Percentiles rank a stretch among this genome's conserved stretches.
phyloP scores from a whole-genome alignment of 35 echinoderm and acorn worm species.

The Anneissia japonica region DNA sequence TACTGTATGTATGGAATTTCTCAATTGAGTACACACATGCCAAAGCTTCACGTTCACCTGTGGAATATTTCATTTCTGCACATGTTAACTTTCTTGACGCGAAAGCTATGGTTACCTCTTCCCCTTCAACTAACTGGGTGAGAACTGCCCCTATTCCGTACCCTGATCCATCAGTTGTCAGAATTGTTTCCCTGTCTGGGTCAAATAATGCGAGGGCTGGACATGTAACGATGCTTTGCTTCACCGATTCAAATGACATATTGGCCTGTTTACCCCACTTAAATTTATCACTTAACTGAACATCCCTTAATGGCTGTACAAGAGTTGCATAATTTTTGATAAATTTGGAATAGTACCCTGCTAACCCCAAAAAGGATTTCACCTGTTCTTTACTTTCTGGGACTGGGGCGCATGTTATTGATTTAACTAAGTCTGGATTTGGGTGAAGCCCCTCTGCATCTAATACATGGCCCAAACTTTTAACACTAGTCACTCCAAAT shows the following conservation, averaged over 20 bases:
- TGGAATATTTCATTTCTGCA: slow-evolving; percentile 51
- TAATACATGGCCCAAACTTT: slow-evolving; percentile 11
- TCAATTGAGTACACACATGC: slow-evolving; percentile 58
- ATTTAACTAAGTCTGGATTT: no score
- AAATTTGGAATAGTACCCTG: no score
- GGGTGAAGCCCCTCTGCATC: slow-evolving; percentile 15
- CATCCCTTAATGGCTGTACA: no score
- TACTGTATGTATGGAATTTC: slow-evolving; percentile 53
- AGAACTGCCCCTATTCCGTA: slow-evolving; percentile 42
- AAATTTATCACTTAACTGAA: no score
- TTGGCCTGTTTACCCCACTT: background rate
- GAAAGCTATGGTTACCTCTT: slow-evolving; percentile 47
- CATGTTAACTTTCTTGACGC: slow-evolving; percentile 48
- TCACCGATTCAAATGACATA: background rate
- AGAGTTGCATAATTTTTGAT: no score
- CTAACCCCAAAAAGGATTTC: no score
- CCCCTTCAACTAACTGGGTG: slow-evolving; percentile 18
- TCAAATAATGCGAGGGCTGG: slow-evolving; percentile 13
- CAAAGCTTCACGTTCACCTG: slow-evolving; percentile 41
- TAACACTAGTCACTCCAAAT: background rate
- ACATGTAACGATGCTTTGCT: slow-evolving; percentile 8
- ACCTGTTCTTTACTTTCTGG: no score
- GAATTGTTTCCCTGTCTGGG: slow-evolving; percentile 9
- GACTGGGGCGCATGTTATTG: no score
- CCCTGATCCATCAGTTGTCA: slow-evolving; percentile 29